Base-by-base conservation (phyloP, 1,140 invertebrate species). In the Drosophila oshimai region DNA sequence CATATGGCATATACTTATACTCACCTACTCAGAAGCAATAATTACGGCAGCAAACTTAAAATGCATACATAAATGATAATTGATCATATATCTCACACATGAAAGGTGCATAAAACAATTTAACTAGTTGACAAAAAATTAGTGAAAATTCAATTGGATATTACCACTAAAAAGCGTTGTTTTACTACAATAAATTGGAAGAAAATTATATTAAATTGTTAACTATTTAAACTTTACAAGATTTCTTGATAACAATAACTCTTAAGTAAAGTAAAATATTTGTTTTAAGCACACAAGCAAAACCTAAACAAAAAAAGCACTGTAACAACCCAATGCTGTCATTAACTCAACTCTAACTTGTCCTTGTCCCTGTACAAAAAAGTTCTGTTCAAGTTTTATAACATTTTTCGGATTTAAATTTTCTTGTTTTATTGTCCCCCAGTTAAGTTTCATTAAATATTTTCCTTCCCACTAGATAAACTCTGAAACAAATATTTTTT, bases 311-410 rank as follows among this genome's bases (percentile, higher is more conserved):
- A 6, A 61, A 29, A 4, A 41, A 57, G 79, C 67, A 77, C 67
- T 50, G 53, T 73, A 62, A 77, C 77, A 81, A 67, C 39, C 42
- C 69, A 81, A 81, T 77, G 50, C 51, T 60, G 54, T 73, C 62
- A 78, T 72, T 28, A 46, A 45, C 13, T 20, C 46, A 67, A 55
- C 53, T 33, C 33, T 12, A 45, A 41, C 39, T 58, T 70, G 76
- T 74, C 61, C 41, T 13, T 39, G 50, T 54, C 64, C 36, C 22
- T 10, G 10, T 17, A 31, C 17, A 24, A 7, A 39, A 44, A 29
- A 28, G 7, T 46, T 45, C 13, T 17, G 20, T 26, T 44, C 39
- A 1, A 39, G 17, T 67, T 65, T 41, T 29, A 37, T 34, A 44
- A 53, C 29, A 42, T 69, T 33, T 69, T 47, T 24, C 17, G 24